Evolutionary conservation across 1,140 invertebrate species (phyloP), one percentile per base, ranked within the genome.

Genomic region (Linepithema humile): DNA sequence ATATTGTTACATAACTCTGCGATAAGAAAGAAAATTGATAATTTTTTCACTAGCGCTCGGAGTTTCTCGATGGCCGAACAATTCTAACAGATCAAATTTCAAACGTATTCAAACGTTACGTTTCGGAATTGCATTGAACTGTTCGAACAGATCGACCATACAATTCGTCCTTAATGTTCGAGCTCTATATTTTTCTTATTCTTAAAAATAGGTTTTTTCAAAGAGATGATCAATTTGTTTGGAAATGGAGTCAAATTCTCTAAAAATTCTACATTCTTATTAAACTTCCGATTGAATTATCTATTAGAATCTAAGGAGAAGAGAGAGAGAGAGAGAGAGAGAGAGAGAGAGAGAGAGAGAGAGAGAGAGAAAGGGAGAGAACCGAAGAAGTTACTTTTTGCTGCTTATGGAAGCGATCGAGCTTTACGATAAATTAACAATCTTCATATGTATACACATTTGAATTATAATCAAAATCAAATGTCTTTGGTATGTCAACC

Each of bases 401-500:
- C 40, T 62, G n/a, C 10, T 38, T 64, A 9, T 48, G 40, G 40
- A 77, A 77, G 7, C 15, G n/a, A 62, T 48, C 12, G 29, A 77
- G 29, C 40, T 64, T 45, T 20, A 9, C 38, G 5, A 26, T 72
- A 65, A 23, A 74, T 48, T 12, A 7, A 3, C 20, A 35, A 35
- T 7, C 15, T 2, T 50, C n/a, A n/a, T n/a, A n/a, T n/a, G n/a
- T n/a, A n/a, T 45, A 45, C 9, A 45, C 43, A 12, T 45, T 45
- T 45, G 82, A 86, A 83, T 84, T 69, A n/a, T n/a, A 86, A 59
- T 84, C 50, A 65, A 88, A 85, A 50, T 20, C 20, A 77, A 67
- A 86, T 74, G 78, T 89, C 87, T 92, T 91, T 92, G 88, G 91
- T 89, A 88, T 91, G 89, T 83, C 70, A 88, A 89, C 78, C 73